These are phyloP conservation scores for Enteromius argenteus DNA, from an alignment of 2,797 vertebrate species.

Conservation along the genomic window DNA sequence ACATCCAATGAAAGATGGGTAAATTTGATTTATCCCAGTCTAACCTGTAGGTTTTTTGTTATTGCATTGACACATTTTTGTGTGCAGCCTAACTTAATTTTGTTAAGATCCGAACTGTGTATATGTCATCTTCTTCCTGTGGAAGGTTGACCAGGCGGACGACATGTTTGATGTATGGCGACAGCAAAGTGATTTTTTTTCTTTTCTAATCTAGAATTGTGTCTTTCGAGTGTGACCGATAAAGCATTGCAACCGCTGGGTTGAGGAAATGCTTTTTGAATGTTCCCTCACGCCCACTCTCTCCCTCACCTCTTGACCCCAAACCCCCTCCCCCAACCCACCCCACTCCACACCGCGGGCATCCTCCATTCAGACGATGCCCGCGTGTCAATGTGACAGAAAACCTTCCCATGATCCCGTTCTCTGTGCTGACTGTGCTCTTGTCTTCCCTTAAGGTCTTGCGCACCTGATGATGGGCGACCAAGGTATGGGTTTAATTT, in stretches of 20 bases:
- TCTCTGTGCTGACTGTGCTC: slow-evolving; percentile 98
- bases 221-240: slow-evolving; percentile 62
- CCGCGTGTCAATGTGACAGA: slow-evolving; percentile 79
- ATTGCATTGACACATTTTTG: slow-evolving; percentile 25
- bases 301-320: slow-evolving; percentile 52
- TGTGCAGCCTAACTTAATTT: slow-evolving; percentile 16
- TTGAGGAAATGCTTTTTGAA: slow-evolving; percentile 80
- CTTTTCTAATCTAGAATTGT: slow-evolving; percentile 52
- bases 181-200: slow-evolving; percentile 36
- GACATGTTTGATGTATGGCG: slow-evolving; percentile 50
- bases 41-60: slow-evolving; percentile 24
- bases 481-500: slow-evolving; percentile 94
- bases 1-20: slow-evolving; percentile 28
- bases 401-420: slow-evolving; percentile 90
- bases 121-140: slow-evolving; percentile 46
- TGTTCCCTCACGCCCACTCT: slow-evolving; percentile 55
- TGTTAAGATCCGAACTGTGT: slow-evolving; percentile 34
- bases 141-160: slow-evolving; percentile 50
- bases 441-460: slow-evolving; percentile 99
- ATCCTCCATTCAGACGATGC: slow-evolving; percentile 83
- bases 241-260: slow-evolving; percentile 83
- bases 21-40: slow-evolving; percentile 25
- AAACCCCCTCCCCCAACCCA: slow-evolving; percentile 18
- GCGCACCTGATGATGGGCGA: slow-evolving; percentile 99
- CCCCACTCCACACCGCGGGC: slow-evolving; percentile 65